Base-by-base conservation (phyloP, 2,113 vertebrate genomes). In the Microtus montanus region DNA sequence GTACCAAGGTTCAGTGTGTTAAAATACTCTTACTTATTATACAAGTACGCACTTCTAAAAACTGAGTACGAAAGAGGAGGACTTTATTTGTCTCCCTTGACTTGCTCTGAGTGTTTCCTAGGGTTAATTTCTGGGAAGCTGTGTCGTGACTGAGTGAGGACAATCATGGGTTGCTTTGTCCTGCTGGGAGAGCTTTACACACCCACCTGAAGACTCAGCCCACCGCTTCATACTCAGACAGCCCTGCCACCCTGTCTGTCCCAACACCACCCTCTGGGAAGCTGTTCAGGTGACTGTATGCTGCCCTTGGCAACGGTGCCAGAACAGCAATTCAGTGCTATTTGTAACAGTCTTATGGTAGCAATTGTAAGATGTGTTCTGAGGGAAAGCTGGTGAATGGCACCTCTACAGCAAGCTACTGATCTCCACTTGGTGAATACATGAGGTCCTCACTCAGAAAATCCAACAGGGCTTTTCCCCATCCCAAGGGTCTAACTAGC, bases 11-110 rank as follows among this genome's bases (percentile, higher is more conserved):
- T 64, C 83, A 79, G 11, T 12, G 13, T 13, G 20, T 73, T 79
- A 30, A 86, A 95, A 94, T 83, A 61, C 38, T 94, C 52, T 89
- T 61, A 90, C 80, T 83, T 89, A 71, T 77, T 89, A 79, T 77
- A 77, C 24, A 68, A 86, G 41, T 24, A 35, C 1, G 1, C 14
- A 58, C 66, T 77, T 73, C 68, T 64, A 74, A 91, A 61, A 85
- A 68, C 15, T 68, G 63, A 61, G 0, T 20, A 3, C 15, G 64
- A 95, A 80, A 87, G 33, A 82, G 3, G 28, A 86, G 78, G 90
- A 78, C 15, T 82, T 61, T 30, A 3, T 28, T 92, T 80, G 90
- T 88, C 54, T 97, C 63, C 58, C 61, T 26, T 71, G 54, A 89
- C 74, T 87, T 54, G 30, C 91, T 64, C 47, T 90, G 74, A 68